These are phyloP conservation scores for Thysanoteuthis rhombus DNA, from an alignment of 2,888 invertebrate species.

Conservation along the genomic window DNA sequence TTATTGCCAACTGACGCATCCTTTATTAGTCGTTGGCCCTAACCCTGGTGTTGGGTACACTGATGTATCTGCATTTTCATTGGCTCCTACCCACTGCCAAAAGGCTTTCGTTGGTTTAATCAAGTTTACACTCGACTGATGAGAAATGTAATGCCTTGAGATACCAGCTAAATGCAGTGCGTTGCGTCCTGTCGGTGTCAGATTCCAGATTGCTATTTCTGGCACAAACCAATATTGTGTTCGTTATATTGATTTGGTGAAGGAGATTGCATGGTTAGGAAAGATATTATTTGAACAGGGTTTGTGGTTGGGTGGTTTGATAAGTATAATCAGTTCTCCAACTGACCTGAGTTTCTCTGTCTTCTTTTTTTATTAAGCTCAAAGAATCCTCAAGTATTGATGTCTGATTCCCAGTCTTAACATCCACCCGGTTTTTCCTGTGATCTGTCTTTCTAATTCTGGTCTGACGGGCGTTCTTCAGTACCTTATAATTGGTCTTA, in stretches of 20 bases:
- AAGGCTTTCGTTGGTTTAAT: neutral
- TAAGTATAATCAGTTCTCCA: neutral
- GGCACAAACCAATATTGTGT: neutral
- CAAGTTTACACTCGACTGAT: neutral
- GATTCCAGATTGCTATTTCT: neutral
- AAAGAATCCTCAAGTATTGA: no score
- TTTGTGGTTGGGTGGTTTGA: neutral
- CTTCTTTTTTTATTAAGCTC: no score
- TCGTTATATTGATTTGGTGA: neutral
- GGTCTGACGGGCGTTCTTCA: no score
- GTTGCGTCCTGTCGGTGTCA: neutral
- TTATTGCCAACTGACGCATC: neutral
- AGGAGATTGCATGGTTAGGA: neutral
- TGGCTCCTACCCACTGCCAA: neutral
- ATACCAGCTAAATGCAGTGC: neutral
- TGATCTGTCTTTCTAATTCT: no score
- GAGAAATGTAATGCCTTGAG: neutral
- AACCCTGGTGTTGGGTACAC: neutral
- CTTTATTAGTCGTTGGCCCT: neutral
- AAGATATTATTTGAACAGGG: neutral
- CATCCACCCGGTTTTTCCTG: no score
- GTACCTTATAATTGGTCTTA: no score
- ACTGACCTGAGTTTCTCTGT: no score
- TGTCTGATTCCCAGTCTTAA: no score
- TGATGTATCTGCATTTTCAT: neutral